These are phyloP conservation scores for Cichlasoma orientale DNA, from an alignment of 2,797 vertebrate species.

Conservation along the genomic window DNA sequence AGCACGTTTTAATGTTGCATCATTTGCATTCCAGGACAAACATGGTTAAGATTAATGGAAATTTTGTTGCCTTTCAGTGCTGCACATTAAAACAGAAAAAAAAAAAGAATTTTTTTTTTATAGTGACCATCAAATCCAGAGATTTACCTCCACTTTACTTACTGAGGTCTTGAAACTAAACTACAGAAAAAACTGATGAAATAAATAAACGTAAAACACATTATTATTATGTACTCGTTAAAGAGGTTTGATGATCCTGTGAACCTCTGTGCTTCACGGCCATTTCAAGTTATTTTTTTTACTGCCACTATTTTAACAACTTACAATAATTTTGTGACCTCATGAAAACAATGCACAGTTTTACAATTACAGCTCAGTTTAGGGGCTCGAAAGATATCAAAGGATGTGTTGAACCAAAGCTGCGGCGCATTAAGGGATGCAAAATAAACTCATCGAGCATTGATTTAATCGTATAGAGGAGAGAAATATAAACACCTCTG, in stretches of 20 bases:
- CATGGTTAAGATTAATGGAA: not conserved
- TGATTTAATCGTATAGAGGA: not conserved
- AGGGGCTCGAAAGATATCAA: not conserved
- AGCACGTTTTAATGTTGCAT: not conserved
- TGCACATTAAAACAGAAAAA: fast-evolving
- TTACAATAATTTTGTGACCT: not conserved
- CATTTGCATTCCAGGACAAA: constrained; percentile 18
- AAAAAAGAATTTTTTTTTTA: not conserved
- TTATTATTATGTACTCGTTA: not conserved
- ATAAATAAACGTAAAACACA: not conserved
- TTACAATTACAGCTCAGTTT: not conserved
- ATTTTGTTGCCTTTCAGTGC: not conserved
- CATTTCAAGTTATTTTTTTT: not conserved
- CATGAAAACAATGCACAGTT: not conserved
- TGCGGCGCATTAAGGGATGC: fast-evolving
- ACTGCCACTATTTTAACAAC: not conserved
- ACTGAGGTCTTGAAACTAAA: not conserved
- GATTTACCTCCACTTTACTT: not conserved
- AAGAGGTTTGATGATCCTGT: not conserved
- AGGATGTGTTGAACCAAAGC: not conserved
- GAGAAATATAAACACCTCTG: not conserved
- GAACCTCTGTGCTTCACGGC: not conserved
- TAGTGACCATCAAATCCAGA: not conserved
- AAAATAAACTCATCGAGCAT: not conserved
- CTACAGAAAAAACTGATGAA: too few species aligned